Evolutionary conservation across 2,113 vertebrate species (phyloP).

Genomic region (Ailuropoda melanoleuca): DNA sequence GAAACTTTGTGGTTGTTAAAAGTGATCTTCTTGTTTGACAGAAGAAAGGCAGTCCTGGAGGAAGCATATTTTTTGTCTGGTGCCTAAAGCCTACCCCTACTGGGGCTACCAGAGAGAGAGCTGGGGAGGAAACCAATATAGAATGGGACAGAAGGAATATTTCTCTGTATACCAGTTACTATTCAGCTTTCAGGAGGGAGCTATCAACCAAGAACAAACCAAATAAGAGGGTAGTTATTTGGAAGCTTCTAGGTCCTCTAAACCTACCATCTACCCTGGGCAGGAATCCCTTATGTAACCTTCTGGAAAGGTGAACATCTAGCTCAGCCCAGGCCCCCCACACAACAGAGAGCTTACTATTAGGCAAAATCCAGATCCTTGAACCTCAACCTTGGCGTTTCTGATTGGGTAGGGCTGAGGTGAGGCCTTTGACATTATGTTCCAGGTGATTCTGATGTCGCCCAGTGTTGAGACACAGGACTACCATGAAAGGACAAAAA

Average conservation of each 20-base stretch:
- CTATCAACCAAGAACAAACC: neutral
- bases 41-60: slow-evolving; percentile 7
- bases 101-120: neutral
- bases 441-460: slow-evolving; percentile 41
- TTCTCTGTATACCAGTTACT: neutral
- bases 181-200: neutral
- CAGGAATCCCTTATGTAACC: neutral
- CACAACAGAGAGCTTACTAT: neutral
- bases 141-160: neutral
- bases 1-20: slow-evolving; percentile 72
- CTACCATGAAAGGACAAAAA: slow-evolving; percentile 51
- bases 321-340: neutral
- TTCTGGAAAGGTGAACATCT: neutral
- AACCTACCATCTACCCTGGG: neutral
- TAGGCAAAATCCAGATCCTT: neutral
- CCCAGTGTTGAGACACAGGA: slow-evolving; percentile 22
- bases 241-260: neutral
- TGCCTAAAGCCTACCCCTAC: neutral
- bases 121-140: neutral
- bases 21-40: slow-evolving; percentile 41
- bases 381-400: neutral
- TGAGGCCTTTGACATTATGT: neutral
- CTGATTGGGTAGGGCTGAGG: neutral
- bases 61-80: neutral
- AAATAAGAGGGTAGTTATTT: neutral